These are phyloP conservation scores for Tympanoctomys barrerae DNA, from an alignment of 2,797 vertebrate genomes.

Conservation along the genomic window DNA sequence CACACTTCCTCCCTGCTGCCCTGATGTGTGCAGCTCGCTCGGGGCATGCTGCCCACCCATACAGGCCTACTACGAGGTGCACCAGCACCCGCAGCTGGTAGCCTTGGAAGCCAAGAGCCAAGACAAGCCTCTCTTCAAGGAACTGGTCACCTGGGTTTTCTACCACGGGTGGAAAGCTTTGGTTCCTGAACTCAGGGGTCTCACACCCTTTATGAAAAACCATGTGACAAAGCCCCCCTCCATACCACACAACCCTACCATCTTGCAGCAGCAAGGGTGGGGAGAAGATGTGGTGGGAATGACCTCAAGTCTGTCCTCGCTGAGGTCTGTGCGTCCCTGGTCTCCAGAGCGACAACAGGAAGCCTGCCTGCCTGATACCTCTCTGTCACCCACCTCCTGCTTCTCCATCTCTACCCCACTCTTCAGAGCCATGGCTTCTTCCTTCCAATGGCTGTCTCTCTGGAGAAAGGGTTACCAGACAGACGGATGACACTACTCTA, in stretches of 20 bases:
- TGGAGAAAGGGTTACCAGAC: not conserved
- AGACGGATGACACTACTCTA: not conserved
- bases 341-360: not conserved
- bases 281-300: not conserved
- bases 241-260: not conserved
- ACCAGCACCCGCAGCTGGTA: not conserved
- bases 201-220: not conserved
- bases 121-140: too few relatives aligned
- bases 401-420: not conserved
- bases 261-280: not conserved
- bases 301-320: not conserved
- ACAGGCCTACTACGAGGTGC: not conserved
- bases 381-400: not conserved
- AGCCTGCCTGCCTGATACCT: not conserved
- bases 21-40: too few relatives aligned
- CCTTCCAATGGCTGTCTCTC: not conserved
- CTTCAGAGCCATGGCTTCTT: not conserved
- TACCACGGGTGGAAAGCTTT: not conserved
- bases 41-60: not conserved
- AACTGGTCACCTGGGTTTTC: not conserved
- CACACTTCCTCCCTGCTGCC: not conserved
- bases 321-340: not conserved
- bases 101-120: not conserved
- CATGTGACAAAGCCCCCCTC: not conserved
- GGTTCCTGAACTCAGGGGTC: not conserved